Conservation (phyloP, 2,888 invertebrate genomes). For the Deilephila elpenor region DNA sequence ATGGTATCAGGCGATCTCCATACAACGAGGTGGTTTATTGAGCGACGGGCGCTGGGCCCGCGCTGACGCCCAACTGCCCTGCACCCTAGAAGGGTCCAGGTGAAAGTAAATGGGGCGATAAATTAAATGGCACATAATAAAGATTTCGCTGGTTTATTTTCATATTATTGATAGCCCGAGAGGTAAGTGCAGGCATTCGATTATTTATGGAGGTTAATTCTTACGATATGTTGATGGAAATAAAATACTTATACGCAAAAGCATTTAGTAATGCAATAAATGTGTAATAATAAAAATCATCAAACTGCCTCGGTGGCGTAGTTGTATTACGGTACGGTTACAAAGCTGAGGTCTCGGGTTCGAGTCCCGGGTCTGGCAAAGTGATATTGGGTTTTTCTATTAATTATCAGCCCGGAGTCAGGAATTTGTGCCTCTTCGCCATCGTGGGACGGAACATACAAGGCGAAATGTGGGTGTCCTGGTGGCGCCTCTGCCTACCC, state of each 20-base stretch:
- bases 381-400: too few relatives aligned
- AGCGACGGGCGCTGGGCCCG: slow-evolving; percentile 47
- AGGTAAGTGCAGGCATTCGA: slow-evolving; percentile 16
- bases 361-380: too few relatives aligned
- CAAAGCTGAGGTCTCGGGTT: too few relatives aligned
- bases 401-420: too few relatives aligned
- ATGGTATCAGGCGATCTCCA: slow-evolving; percentile 62
- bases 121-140: slow-evolving; percentile 39
- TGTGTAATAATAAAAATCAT: background rate
- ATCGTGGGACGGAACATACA: too few relatives aligned
- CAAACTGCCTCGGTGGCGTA: too few relatives aligned
- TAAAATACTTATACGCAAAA: background rate
- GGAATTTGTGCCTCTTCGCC: too few relatives aligned
- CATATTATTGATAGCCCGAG: slow-evolving; percentile 20
- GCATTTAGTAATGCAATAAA: background rate
- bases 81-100: slow-evolving; percentile 36
- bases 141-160: slow-evolving; percentile 27
- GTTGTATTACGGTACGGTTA: too few relatives aligned
- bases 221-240: slow-evolving; percentile 16
- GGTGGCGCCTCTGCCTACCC: too few relatives aligned
- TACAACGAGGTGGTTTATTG: slow-evolving; percentile 69
- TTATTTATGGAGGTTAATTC: slow-evolving; percentile 21
- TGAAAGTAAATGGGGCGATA: slow-evolving; percentile 46
- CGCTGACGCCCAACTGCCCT: slow-evolving; percentile 38
- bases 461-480: too few relatives aligned